These are phyloP conservation scores for Drosophila gunungcola DNA, from an alignment of 1,140 invertebrate genomes.

Conservation along the genomic window DNA sequence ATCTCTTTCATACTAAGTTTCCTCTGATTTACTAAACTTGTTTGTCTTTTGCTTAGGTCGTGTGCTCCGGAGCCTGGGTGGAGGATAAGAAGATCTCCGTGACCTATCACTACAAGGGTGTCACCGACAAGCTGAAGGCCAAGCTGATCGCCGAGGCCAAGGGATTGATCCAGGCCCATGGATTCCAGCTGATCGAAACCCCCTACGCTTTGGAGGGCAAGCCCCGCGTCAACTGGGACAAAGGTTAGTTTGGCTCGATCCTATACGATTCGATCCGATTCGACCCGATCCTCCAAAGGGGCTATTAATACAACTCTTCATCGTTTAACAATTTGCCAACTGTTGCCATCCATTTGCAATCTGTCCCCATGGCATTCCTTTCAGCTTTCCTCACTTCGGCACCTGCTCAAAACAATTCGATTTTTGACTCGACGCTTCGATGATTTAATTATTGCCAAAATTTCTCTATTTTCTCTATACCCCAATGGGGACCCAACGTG, in stretches of 20 bases:
- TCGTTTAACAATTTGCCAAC: constrained; percentile 53
- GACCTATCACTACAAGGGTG: constrained; percentile 95
- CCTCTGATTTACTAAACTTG: background rate
- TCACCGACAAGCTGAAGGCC: constrained; percentile 88
- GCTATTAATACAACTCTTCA: constrained; percentile 40
- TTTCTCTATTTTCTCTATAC: constrained; percentile 50
- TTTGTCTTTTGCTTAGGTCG: constrained; percentile 85
- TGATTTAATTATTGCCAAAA: constrained; percentile 75
- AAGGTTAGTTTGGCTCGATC: constrained; percentile 85
- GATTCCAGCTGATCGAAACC: constrained; percentile 91
- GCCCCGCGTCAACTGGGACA: constrained; percentile 96
- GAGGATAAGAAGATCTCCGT: constrained; percentile 95
- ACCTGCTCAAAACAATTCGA: constrained; percentile 80
- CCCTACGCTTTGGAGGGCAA: constrained; percentile 95
- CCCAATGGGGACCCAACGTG: constrained; percentile 40
- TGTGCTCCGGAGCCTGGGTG: constrained; percentile 94
- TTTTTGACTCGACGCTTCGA: constrained; percentile 66
- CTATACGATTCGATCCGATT: background rate
- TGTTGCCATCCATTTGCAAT: constrained; percentile 64
- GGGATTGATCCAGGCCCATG: constrained; percentile 90
- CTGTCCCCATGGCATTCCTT: constrained; percentile 45
- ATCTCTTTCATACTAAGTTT: too few relatives aligned
- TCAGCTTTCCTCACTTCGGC: constrained; percentile 50
- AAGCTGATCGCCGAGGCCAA: constrained; percentile 89
- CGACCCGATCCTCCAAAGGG: background rate